phyloP scores from a whole-genome alignment of 2,113 vertebrate species.

The Blennius ocellaris region DNA sequence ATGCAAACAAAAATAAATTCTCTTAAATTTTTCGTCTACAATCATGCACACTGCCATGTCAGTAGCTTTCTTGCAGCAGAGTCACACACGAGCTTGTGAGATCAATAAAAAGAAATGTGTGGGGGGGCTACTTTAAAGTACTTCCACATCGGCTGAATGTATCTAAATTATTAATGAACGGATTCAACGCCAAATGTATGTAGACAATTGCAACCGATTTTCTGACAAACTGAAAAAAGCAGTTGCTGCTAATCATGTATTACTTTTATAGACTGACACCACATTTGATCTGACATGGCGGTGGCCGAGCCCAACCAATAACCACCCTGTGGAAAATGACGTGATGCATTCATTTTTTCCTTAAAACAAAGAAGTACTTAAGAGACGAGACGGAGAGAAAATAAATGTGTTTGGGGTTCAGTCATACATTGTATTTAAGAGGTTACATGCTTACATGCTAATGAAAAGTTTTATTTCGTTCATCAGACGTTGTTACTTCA shows the following conservation, averaged over 20 bases:
- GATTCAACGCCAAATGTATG: not conserved
- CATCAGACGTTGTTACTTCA: too few relatives aligned
- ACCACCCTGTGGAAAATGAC: constrained; percentile 7
- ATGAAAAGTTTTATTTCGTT: not conserved
- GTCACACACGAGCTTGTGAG: not conserved
- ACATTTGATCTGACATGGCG: constrained; percentile 18
- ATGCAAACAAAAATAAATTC: constrained; percentile 1
- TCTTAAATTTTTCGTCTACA: not conserved
- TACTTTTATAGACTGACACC: constrained; percentile 2
- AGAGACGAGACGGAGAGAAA: not conserved
- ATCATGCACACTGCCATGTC: not conserved
- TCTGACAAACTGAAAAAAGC: not conserved
- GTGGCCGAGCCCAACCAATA: constrained; percentile 16
- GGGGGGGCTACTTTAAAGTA: not conserved
- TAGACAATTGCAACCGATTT: not conserved
- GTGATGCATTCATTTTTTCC: constrained; percentile 5
- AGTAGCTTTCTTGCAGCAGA: not conserved
- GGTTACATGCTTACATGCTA: not conserved
- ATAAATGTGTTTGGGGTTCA: too few relatives aligned
- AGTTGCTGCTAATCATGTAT: not conserved
- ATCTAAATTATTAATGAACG: not conserved
- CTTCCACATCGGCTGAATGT: not conserved
- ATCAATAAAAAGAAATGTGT: not conserved
- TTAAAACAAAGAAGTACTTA: constrained; percentile 1
- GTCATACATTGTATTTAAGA: not conserved